These are phyloP conservation scores for Dasypus novemcinctus DNA, from an alignment of 2,113 vertebrate species.

Conservation along the genomic window DNA sequence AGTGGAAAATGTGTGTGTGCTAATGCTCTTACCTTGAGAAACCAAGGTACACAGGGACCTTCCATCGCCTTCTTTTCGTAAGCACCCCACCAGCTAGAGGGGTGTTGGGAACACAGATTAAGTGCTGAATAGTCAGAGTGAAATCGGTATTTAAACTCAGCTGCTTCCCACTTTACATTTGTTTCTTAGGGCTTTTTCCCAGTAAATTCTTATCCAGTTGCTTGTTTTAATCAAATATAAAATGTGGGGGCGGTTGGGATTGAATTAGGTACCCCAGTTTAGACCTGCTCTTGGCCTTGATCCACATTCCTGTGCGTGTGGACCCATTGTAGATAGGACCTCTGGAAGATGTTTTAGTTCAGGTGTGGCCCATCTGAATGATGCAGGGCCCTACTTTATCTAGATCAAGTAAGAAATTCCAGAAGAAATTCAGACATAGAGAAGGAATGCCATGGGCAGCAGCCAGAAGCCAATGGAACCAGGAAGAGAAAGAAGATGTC, in stretches of 20 bases:
- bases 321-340: too few relatives aligned
- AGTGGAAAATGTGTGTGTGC: not conserved
- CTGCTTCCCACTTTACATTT: not conserved
- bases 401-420: too few relatives aligned
- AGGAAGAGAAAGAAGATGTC: too few relatives aligned
- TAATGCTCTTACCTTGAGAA: not conserved
- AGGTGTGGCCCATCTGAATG: too few relatives aligned
- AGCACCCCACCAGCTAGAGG: not conserved
- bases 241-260: not conserved
- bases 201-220: not conserved
- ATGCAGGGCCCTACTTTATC: too few relatives aligned
- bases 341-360: too few relatives aligned
- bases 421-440: too few relatives aligned
- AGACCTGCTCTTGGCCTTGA: too few relatives aligned
- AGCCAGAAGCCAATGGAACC: too few relatives aligned
- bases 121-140: not conserved
- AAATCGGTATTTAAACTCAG: not conserved
- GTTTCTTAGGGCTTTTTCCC: not conserved
- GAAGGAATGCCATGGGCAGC: too few relatives aligned
- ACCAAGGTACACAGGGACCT: not conserved
- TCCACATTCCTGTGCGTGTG: too few relatives aligned
- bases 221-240: not conserved
- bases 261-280: too few relatives aligned
- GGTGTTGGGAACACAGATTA: not conserved
- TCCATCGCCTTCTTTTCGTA: not conserved